Percentiles rank a stretch among this genome's conserved stretches.
Evolutionary conservation across 2,797 vertebrate genomes (phyloP).

Genomic region (Oryzias dopingdopingensis): DNA sequence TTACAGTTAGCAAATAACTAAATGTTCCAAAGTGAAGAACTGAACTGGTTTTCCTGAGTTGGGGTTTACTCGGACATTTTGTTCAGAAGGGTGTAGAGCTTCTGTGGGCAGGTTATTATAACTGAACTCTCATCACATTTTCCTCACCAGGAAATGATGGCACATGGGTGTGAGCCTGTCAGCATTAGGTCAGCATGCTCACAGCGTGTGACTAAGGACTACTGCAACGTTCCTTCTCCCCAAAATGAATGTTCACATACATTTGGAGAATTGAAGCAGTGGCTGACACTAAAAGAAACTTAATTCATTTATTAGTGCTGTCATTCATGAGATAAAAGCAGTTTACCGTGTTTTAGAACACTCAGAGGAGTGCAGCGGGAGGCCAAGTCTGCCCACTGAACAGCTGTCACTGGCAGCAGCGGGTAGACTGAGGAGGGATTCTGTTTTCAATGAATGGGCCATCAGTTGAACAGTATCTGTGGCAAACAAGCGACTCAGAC

Average conservation of each 20-base stretch:
- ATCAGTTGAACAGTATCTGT: constrained; percentile 55
- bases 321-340: constrained; percentile 36
- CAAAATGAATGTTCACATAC: not conserved
- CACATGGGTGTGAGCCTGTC: constrained; percentile 57
- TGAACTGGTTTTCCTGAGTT: not conserved
- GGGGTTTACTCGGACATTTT: constrained; percentile 11
- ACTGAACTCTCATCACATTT: constrained; percentile 28
- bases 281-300: constrained; percentile 2
- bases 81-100: constrained; percentile 28
- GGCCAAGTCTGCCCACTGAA: constrained; percentile 45
- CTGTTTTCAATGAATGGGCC: constrained; percentile 66
- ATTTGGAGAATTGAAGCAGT: not conserved
- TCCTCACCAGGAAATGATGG: constrained; percentile 60
- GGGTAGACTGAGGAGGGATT: constrained; percentile 45
- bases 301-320: constrained; percentile 14
- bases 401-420: constrained; percentile 67
- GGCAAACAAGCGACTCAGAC: constrained; percentile 47
- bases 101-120: constrained; percentile 12
- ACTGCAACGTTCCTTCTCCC: not conserved
- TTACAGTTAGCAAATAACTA: constrained; percentile 44
- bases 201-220: constrained; percentile 1
- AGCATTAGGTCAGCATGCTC: constrained; percentile 21
- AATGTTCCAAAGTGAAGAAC: constrained; percentile 14
- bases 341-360: constrained; percentile 47
- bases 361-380: constrained; percentile 40